Base-by-base conservation (phyloP, 2,113 vertebrate species). In the Daphoenositta chrysoptera region DNA sequence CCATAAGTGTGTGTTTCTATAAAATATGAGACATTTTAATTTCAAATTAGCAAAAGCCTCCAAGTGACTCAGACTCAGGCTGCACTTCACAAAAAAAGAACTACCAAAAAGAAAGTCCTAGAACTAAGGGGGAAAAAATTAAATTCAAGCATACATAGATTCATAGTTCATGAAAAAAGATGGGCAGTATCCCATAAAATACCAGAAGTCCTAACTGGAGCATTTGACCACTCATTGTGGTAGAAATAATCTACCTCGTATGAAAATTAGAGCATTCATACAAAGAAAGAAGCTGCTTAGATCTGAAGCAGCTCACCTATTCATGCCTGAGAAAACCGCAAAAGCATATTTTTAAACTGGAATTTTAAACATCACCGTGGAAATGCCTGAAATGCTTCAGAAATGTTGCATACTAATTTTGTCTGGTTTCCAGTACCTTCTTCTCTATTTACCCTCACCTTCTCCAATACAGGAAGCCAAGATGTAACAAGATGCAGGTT, bases 401-500 rank as follows among this genome's bases (percentile, higher is more conserved):
- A 86, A 87, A 77, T 18, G 5, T 11, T 39, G n/a, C 39, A 80
- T 24, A 11, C 11, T 53, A 47, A 57, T 69, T 87, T 90, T 61
- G 5, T 24, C 44, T 64, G 10, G 20, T 71, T 92, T 61, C 28
- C 16, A 7, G 1, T 9, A 37, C 11, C 24, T 16, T 48, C 22
- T 42, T 63, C 27, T 82, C 28, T 23, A 48, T 65, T 45, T 44
- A 48, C 3, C 5, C 97, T 84, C 96, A 99, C 99, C 98, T 99
- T 99, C 98, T 99, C 99, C 72, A 99, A 86, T 37, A 99, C 96
- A 47, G 99, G 99, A 61, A 99, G 98, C 99, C 99, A 99, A 83
- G 98, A 97, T 14, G 99, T 99, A 93, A 99, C 99, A 6, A 99
- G 99, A 97, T 99, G 99, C 86, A 99, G 97, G 93, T 99, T 99